Base-by-base conservation (phyloP, 2,113 vertebrate species). In the Perca schrenkii region DNA sequence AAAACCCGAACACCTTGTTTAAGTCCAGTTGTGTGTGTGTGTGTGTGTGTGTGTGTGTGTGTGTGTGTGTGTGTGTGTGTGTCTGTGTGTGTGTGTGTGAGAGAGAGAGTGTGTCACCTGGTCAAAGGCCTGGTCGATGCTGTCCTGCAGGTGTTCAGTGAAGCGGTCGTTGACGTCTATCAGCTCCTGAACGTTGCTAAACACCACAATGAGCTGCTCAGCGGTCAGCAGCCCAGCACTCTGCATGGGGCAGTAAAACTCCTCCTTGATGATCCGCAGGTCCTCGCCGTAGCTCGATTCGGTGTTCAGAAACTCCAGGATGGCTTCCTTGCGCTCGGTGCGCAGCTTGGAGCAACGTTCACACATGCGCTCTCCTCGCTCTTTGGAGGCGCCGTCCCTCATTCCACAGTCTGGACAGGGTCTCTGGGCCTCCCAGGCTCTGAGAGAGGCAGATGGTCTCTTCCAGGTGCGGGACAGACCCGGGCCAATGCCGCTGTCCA, bases 221-320 rank as follows among this genome's bases (percentile, higher is more conserved):
- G 95, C 89, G 0, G 93, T 96, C 74, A 98, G 96, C 77, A 97
- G 94, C 3, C 94, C 96, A 5, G 97, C 97, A 0, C 95, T 95
- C 94, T 97, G 96, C 96, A 98, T 98, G 66, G 96, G 97, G 69
- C 96, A 93, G 88, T 97, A 97, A 80, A 98, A 97, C 77, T 97
- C 97, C 94, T 97, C 96, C 79, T 95, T 96, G 82, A 98, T 97
- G 89, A 97, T 97, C 14, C 96, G 92, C 73, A 97, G 94, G 91
- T 97, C 96, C 80, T 97, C 97, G 15, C 96, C 95, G 0, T 97
- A 98, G 90, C 97, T 98, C 17, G 95, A 94, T 92, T 99, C 97
- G 0, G 97, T 98, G 87, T 97, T 97, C 74, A 99, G 95, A 50
- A 98, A 98, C 93, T 99, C 97, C 91, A 98, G 86, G 80, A 97